Evolutionary conservation across 2,888 invertebrate genomes (phyloP).

Genomic region (Imbricaverruca yamaguchii): DNA sequence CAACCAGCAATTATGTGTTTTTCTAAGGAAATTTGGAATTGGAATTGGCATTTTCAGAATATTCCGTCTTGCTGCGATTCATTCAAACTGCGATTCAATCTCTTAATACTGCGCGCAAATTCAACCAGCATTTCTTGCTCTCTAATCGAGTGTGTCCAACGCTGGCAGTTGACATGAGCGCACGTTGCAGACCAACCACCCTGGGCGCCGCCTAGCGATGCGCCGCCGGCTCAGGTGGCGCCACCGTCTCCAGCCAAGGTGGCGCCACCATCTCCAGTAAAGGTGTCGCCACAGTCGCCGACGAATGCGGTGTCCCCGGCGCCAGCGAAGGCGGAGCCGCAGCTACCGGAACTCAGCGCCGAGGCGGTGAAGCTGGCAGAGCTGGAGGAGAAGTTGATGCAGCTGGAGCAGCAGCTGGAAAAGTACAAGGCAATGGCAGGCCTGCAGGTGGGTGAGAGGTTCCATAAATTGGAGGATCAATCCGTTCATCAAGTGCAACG

Average conservation of each 20-base stretch:
- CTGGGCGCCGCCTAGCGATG: not conserved
- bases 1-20: too few relatives aligned
- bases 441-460: constrained; percentile 44
- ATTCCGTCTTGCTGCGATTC: too few relatives aligned
- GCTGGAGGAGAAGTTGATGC: constrained; percentile 35
- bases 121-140: too few relatives aligned
- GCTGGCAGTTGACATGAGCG: too few relatives aligned
- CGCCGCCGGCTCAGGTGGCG: not conserved
- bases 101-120: too few relatives aligned
- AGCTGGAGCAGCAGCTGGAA: constrained; percentile 33
- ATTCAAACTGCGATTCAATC: too few relatives aligned
- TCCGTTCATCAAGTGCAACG: too few relatives aligned
- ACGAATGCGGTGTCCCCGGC: not conserved
- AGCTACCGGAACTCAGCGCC: constrained; percentile 38
- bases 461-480: too few relatives aligned
- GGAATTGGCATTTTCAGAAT: too few relatives aligned
- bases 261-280: constrained; percentile 32
- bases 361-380: constrained; percentile 31
- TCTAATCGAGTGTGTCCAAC: too few relatives aligned
- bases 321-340: constrained; percentile 41
- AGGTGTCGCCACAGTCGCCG: constrained; percentile 35
- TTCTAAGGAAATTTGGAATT: too few relatives aligned
- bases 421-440: constrained; percentile 45
- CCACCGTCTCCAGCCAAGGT: constrained; percentile 30
- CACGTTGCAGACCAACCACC: too few relatives aligned